Percentiles rank a stretch among this genome's conserved stretches.
These are phyloP conservation scores for Parotocinclus haroldoi DNA, from an alignment of 2,797 vertebrate genomes.

Conservation along the genomic window DNA sequence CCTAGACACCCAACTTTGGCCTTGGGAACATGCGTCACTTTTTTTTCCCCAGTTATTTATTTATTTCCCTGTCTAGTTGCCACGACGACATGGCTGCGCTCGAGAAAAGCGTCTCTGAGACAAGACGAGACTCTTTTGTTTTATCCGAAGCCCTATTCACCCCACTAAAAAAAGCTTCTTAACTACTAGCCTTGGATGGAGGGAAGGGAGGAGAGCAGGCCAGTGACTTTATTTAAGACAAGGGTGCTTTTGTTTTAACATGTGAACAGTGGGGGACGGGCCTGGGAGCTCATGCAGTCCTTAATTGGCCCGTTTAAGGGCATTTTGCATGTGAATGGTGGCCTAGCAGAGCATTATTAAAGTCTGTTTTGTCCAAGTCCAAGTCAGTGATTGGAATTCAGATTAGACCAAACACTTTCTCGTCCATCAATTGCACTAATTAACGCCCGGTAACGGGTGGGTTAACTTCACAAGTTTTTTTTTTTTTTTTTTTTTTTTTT, in stretches of 20 bases:
- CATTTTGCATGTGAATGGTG: constrained; percentile 97
- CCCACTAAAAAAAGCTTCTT: constrained; percentile 34
- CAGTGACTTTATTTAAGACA: constrained; percentile 94
- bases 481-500: constrained; percentile 18
- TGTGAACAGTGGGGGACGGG: constrained; percentile 71
- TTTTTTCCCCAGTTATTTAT: constrained; percentile 26
- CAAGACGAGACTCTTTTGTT: constrained; percentile 77
- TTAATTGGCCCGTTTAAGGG: constrained; percentile 97
- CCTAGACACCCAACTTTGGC: constrained; percentile 22
- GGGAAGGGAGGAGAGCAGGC: constrained; percentile 49
- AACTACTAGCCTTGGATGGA: constrained; percentile 45
- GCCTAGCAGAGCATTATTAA: constrained; percentile 82
- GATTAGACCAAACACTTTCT: constrained; percentile 87
- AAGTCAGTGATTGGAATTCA: constrained; percentile 89
- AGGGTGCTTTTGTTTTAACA: constrained; percentile 91
- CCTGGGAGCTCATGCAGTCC: constrained; percentile 61
- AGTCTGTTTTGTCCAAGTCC: constrained; percentile 80
- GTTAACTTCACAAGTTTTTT: constrained; percentile 76
- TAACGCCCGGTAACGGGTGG: constrained; percentile 74
- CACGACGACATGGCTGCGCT: constrained; percentile 57
- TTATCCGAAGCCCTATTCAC: constrained; percentile 62
- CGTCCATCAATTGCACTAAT: constrained; percentile 89
- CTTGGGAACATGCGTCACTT: constrained; percentile 25
- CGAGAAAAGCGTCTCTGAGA: constrained; percentile 55
- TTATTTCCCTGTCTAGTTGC: constrained; percentile 61